These are phyloP conservation scores for Lepilemur septentrionalis DNA, from an alignment of 2,797 vertebrate genomes.

Conservation along the genomic window DNA sequence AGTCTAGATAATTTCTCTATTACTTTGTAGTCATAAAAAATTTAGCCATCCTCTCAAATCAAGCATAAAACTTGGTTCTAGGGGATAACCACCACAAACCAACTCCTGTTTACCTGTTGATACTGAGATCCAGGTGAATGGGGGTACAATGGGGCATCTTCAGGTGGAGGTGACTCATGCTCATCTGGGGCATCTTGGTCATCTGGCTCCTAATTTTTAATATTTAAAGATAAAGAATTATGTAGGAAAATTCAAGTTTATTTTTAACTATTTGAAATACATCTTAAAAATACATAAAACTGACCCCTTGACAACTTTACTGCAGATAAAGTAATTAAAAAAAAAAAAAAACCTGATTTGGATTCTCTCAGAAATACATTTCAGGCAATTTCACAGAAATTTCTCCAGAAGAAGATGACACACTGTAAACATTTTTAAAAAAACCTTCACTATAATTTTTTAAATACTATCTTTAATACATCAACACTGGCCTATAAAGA, in stretches of 20 bases:
- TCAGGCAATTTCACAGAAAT: constrained; percentile 29
- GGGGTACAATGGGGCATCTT: constrained; percentile 97
- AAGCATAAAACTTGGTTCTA: background rate
- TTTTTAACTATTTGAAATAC: background rate
- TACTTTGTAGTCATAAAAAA: constrained; percentile 23
- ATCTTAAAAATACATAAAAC: background rate
- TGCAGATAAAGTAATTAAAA: constrained; percentile 6
- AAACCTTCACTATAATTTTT: background rate
- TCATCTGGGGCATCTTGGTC: constrained; percentile 98
- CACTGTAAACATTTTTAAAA: background rate
- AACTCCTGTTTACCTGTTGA: constrained; percentile 91
- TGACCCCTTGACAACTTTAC: constrained; percentile 1
- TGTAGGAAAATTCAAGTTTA: background rate
- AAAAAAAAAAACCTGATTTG: background rate
- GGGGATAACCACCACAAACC: background rate
- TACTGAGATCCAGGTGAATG: constrained; percentile 98
- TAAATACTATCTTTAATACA: constrained; percentile 46
- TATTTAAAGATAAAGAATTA: constrained; percentile 26
- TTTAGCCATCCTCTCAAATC: background rate
- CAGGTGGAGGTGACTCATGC: constrained; percentile 98
- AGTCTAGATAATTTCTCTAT: background rate
- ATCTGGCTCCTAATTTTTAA: constrained; percentile 93
- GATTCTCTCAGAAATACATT: constrained; percentile 32
- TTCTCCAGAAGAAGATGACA: background rate
- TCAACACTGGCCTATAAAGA: constrained; percentile 69